These are phyloP conservation scores for Gila robusta DNA, from an alignment of 2,797 vertebrate species.

Conservation along the genomic window DNA sequence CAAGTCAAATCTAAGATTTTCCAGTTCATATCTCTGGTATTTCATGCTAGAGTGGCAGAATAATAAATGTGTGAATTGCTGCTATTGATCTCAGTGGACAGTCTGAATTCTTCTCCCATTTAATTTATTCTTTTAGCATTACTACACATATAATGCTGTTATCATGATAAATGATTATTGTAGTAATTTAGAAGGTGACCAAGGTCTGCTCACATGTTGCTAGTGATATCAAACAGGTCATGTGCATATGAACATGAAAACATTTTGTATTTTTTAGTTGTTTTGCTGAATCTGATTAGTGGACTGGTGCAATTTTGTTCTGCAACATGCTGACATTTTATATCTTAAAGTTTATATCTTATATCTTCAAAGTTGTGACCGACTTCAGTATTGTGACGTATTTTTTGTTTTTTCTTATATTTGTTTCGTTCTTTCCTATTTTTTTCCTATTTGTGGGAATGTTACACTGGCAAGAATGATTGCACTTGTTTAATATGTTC, in stretches of 20 bases:
- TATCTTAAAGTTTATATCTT: neutral
- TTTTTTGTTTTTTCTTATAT: neutral
- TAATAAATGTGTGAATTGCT: slow-evolving; percentile 30
- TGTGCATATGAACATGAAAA: slow-evolving; percentile 1
- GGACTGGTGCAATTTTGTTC: neutral
- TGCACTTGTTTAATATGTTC: no score
- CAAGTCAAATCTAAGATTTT: slow-evolving; percentile 8
- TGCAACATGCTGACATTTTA: neutral
- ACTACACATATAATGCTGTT: slow-evolving; percentile 12
- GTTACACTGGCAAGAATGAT: no score
- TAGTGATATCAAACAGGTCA: neutral
- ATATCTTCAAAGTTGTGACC: neutral
- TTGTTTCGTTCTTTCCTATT: no score
- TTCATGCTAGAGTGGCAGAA: slow-evolving; percentile 35
- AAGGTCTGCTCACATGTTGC: neutral
- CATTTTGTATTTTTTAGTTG: neutral
- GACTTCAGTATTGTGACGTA: neutral
- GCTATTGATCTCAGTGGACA: slow-evolving; percentile 19
- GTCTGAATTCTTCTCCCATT: neutral
- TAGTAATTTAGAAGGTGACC: neutral
- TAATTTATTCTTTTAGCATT: slow-evolving; percentile 10
- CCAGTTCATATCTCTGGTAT: slow-evolving; percentile 7
- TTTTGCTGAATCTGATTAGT: neutral
- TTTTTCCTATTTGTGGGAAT: no score
- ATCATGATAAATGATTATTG: slow-evolving; percentile 17